A percentile compares a stretch with the other conserved stretches of the same genome.
These are phyloP conservation scores for Carduelis carduelis DNA, from an alignment of 2,797 vertebrate species.

Conservation along the genomic window DNA sequence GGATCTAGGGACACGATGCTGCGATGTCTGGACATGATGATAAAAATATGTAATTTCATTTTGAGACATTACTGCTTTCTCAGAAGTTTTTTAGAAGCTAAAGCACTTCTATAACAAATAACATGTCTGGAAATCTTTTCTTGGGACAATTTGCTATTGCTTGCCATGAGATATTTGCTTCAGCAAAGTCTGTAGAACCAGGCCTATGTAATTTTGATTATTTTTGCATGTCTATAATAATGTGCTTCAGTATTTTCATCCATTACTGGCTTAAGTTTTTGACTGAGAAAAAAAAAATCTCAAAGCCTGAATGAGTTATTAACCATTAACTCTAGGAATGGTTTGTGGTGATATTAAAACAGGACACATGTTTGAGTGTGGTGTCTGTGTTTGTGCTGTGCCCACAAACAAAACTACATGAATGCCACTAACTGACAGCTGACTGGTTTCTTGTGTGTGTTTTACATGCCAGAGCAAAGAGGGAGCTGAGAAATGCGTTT, in stretches of 20 bases:
- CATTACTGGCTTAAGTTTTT: slow-evolving; percentile 47
- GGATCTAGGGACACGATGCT: slow-evolving; percentile 1
- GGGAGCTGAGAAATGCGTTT: slow-evolving; percentile 50
- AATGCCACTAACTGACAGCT: slow-evolving; percentile 68
- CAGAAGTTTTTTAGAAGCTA: slow-evolving; percentile 12
- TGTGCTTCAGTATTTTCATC: slow-evolving; percentile 56
- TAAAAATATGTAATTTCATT: slow-evolving; percentile 43
- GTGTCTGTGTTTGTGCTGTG: slow-evolving; percentile 71
- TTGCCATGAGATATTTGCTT: slow-evolving; percentile 17
- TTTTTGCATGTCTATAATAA: slow-evolving; percentile 41
- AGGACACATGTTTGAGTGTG: slow-evolving; percentile 66
- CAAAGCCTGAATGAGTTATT: slow-evolving; percentile 60
- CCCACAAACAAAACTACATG: slow-evolving; percentile 70
- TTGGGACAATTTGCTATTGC: background rate
- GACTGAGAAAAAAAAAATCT: slow-evolving; percentile 9
- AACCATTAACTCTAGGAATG: slow-evolving; percentile 64
- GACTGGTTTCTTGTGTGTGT: slow-evolving; percentile 54
- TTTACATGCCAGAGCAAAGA: slow-evolving; percentile 68
- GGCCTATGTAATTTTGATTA: background rate
- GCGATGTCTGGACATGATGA: background rate
- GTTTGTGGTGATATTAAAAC: slow-evolving; percentile 68
- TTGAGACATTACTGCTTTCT: background rate
- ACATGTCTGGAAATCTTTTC: background rate
- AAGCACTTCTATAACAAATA: background rate
- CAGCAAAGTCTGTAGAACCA: background rate